Base-by-base conservation (phyloP, 2,113 vertebrate species). In the Pholis gunnellus region DNA sequence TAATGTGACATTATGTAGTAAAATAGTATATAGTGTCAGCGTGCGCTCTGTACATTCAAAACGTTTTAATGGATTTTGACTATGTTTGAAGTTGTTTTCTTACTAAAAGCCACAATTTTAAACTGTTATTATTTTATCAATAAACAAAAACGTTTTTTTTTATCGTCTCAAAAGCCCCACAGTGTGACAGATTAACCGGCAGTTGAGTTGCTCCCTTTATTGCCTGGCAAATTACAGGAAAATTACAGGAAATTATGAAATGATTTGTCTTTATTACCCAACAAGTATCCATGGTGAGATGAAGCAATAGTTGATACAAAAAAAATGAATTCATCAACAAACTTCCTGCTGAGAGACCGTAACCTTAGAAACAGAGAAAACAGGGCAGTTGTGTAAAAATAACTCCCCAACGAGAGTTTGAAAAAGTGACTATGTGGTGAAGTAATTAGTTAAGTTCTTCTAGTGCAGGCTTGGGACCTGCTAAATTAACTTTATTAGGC, bases 401-500 rank as follows among this genome's bases (percentile, higher is more conserved):
- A 88, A 54, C 67, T 52, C 1, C 0, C 1, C 25, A 38, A 7
- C 0, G 27, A 66, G 48, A 71, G 64, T 73, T 56, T 44, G 9
- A 87, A 75, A 72, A 60, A 71, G 78, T 79, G 66, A 18, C 40
- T 68, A 50, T 74, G 59, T 71, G 36, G 85, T 38, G 17, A 69
- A 78, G 60, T 77, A 81, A 90, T 88, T 86, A 82, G 86, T 70
- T 52, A 34, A 57, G 67, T 85, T 75, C 40, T 83, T 65, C 15
- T 13, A 72, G 36, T 48, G 57, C 6, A 74, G 68, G 50, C 57
- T 63, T 36, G 63, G 75, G 84, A 86, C 71, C 74, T 87, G 59
- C 54, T 44, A 81, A 59, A 90, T 91, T 67, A 87, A 80, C 79
- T 72, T 72, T 75, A 78, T 81, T 75, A 81, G 71, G 44, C 83